Base-by-base conservation (phyloP, 1,140 invertebrate genomes). In the Cherax destructor region DNA sequence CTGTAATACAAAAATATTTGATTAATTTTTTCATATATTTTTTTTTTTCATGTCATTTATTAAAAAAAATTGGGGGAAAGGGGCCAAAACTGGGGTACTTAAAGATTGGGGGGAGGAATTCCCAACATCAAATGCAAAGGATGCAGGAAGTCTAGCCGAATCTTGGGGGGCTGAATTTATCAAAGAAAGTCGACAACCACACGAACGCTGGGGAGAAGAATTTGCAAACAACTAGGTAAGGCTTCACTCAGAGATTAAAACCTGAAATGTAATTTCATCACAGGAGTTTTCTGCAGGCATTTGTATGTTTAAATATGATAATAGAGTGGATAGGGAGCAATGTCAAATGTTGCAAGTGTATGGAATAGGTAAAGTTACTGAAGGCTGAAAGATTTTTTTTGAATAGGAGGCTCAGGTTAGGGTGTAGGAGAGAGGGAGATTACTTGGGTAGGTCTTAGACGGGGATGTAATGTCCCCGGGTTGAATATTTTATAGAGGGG, bases 41-140 rank as follows among this genome's bases (percentile, higher is more conserved):
- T 88, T 94, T 94, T 80, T 95, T 95, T 98, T 98, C 94, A 97
- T 98, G 96, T 97, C 96, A 94, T 98, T 98, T 94, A 97, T 98
- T 96, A n/a, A n/a, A 96, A 96, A 93, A 96, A 96, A 95, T 96
- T 97, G 92, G 96, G 96, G 93, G 96, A n/a, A 97, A 93, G 96
- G 95, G n/a, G 24, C 83, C 47, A 84, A 91, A 50, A 41, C 50
- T 95, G n/a, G n/a, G 96, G 94, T 94, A 95, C 83, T 41, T 79
- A 94, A 94, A 86, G 94, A 95, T 77, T 96, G 96, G 96, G 94
- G 94, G 86, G 94, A 96, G 78, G 95, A 96, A 94, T 96, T 95
- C 50, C 56, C 85, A 24, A 69, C 83, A 6, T 85, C 83, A n/a
- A 91, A 91, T 21, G 56, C 56, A 11, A 79, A 85, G 47, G 52